A percentile compares a stretch with the other conserved stretches of the same genome.
phyloP scores from a whole-genome alignment of 2,113 vertebrate species.

The Protobothrops mucrosquamatus region DNA sequence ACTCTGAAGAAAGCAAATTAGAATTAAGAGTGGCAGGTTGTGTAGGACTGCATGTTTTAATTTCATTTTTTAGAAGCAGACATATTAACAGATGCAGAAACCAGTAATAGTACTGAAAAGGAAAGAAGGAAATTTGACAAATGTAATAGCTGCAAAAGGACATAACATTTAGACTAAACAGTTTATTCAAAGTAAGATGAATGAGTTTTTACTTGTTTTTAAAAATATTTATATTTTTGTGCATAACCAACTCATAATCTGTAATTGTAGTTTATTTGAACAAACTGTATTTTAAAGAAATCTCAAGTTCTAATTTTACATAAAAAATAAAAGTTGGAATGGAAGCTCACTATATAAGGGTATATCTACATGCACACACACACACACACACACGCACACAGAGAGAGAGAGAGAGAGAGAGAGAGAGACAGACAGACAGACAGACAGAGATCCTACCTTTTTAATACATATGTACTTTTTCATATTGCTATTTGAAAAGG shows the following conservation, averaged over 20 bases:
- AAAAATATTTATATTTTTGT: not conserved
- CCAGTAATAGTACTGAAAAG: not conserved
- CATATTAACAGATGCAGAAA: not conserved
- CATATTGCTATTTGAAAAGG: not conserved
- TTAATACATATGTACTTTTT: not conserved
- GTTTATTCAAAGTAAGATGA: not conserved
- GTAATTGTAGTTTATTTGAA: not conserved
- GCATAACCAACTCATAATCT: not conserved
- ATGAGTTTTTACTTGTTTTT: not conserved
- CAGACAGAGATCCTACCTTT: not conserved
- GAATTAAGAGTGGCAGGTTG: not conserved
- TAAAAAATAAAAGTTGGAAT: not conserved
- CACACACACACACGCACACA: too few species aligned
- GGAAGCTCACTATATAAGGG: not conserved
- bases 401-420: too few species aligned
- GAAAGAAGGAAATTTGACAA: not conserved
- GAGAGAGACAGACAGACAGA: too few species aligned
- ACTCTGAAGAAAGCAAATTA: not conserved
- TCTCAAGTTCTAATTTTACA: not conserved
- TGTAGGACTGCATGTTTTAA: not conserved
- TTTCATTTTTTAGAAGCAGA: not conserved
- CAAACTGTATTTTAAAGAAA: not conserved
- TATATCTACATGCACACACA: not conserved
- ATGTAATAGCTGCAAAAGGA: not conserved
- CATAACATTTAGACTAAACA: not conserved